Base-by-base conservation (phyloP, 2,888 invertebrate genomes). In the Aproaerema taeniolella region DNA sequence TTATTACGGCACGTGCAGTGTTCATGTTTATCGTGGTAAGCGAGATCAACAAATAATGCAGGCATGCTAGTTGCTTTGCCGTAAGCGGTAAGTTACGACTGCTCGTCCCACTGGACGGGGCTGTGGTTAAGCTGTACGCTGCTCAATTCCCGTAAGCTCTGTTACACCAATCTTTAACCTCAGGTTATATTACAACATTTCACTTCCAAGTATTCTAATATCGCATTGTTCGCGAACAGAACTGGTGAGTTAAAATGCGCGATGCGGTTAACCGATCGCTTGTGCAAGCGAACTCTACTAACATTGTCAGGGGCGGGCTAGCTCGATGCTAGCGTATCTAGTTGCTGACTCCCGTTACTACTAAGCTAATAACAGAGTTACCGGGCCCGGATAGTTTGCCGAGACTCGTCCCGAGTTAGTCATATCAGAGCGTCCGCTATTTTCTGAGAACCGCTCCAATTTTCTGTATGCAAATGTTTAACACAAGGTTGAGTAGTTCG, bases 331-430 rank as follows among this genome's bases (percentile, higher is more conserved):
- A 56, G 58, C 61, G 59, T 62, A 53, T 56, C 59, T 49, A 58
- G 58, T 64, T 58, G 56, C 58, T 45, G 57, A 58, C 56, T 60
- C 57, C 61, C 62, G 66, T 70, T 70, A 63, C 63, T 58, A 59
- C 69, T 68, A 68, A 74, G 73, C 66, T 71, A 77, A 76, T 76
- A 77, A 69, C 67, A 58, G 61, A 67, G 61, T 64, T 62, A 60
- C 59, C 43, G 43, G 54, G 55, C 52, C 50, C 52, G 38, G 46
- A 50, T 52, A 65, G 57, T 63, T 66, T 57, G 57, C 54, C 38
- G 50, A 64, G 65, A 61, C 65, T 67, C 57, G 55, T 58, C 57
- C 54, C 15, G 26, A 36, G 30, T 33, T 35, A 38, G 32, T 47
- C 47, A 46, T 50, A 52, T 32, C 17, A 32, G 16, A 32, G 43